phyloP scores from a whole-genome alignment of 2,888 invertebrate genomes.

The Euzophera pinguis region DNA sequence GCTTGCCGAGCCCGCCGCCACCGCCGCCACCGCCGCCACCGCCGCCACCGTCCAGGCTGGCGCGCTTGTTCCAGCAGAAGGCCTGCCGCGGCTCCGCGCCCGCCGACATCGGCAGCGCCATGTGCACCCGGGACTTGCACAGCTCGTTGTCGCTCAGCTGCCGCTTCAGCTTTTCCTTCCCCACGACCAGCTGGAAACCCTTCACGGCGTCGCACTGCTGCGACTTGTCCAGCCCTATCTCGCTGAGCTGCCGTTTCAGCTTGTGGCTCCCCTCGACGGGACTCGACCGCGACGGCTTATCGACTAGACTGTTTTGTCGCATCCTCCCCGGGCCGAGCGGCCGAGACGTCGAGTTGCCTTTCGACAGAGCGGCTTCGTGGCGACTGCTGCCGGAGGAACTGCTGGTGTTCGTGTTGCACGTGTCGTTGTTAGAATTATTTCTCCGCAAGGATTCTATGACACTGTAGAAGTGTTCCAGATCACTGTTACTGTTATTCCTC shows the following conservation, averaged over 20 bases:
- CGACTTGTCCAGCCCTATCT: constrained; percentile 45
- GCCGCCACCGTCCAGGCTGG: constrained; percentile 54
- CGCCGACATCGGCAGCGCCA: constrained; percentile 74
- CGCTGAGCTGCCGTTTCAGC: constrained; percentile 59
- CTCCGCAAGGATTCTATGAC: constrained; percentile 59
- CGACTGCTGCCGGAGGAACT: constrained; percentile 60
- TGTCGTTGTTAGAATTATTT: constrained; percentile 33
- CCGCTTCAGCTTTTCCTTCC: constrained; percentile 62
- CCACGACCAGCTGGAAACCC: constrained; percentile 65
- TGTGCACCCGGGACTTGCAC: constrained; percentile 51
- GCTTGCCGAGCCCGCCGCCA: constrained; percentile 30
- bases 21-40: constrained; percentile 30
- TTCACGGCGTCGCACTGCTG: constrained; percentile 35
- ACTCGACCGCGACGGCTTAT: constrained; percentile 42
- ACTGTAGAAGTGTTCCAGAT: constrained; percentile 64
- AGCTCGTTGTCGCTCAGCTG: constrained; percentile 69
- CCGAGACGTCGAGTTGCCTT: constrained; percentile 29
- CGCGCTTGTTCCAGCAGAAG: constrained; percentile 59
- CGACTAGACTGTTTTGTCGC: constrained; percentile 61
- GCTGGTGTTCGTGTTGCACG: constrained; percentile 49
- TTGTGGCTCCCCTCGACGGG: constrained; percentile 36
- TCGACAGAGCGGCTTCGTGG: constrained; percentile 32
- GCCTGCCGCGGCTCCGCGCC: constrained; percentile 64
- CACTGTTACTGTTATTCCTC: constrained; percentile 48
- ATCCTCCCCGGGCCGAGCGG: constrained; percentile 31